Conservation (phyloP, 2,113 vertebrate genomes). For the human (Homo sapiens) region DNA sequence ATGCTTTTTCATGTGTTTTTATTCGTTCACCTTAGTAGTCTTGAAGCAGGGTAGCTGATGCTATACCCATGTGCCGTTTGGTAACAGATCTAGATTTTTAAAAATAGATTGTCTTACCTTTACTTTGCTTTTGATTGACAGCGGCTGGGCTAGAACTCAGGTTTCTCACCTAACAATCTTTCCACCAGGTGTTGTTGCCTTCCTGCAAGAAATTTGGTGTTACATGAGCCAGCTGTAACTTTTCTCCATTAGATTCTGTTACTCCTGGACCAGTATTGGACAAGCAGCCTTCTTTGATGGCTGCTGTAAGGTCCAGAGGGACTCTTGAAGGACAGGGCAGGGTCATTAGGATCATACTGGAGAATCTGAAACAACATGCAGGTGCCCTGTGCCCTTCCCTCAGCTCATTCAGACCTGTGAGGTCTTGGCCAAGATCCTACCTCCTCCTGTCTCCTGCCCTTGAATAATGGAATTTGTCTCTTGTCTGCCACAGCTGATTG, state of each 20-base stretch:
- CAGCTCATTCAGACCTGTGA: not conserved
- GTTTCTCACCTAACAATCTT: not conserved
- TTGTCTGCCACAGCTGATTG: conserved; percentile 88
- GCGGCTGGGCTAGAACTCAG: not conserved
- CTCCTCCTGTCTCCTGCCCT: not conserved
- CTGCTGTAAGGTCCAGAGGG: not conserved
- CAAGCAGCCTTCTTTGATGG: not conserved
- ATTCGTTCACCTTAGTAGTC: not conserved
- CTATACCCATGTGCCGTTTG: not conserved
- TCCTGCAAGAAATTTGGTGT: not conserved
- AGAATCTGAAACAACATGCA: not conserved
- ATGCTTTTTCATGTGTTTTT: not conserved
- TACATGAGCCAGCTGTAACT: not conserved
- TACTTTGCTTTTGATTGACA: not conserved
- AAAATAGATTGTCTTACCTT: not conserved
- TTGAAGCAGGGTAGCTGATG: not conserved
- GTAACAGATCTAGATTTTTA: not conserved
- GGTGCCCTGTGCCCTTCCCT: not conserved
- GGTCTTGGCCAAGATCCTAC: not conserved
- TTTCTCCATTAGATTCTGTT: not conserved
- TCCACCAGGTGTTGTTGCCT: not conserved
- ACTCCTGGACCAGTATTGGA: not conserved
- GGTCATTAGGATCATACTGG: not conserved
- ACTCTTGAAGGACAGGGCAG: not conserved
- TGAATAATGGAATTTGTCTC: not conserved